Evolutionary conservation across 2,888 invertebrate genomes (phyloP).

Genomic region (Pollenia labialis): DNA sequence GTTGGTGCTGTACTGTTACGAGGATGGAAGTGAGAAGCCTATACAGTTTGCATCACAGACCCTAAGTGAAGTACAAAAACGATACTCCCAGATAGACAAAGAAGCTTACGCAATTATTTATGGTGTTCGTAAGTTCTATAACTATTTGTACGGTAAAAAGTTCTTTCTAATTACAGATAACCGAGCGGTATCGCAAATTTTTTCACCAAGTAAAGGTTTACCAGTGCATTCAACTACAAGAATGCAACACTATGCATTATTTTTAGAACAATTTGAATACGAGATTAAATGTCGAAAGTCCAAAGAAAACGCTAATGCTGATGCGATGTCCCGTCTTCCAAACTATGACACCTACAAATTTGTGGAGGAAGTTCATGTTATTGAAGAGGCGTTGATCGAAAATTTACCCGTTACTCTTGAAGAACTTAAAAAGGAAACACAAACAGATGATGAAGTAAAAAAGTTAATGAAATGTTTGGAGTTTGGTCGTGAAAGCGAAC

Average conservation of each 20-base stretch:
- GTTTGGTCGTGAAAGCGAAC: too few species aligned
- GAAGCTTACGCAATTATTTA: slow-evolving; percentile 80
- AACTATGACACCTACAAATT: slow-evolving; percentile 6
- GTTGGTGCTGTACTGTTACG: too few species aligned
- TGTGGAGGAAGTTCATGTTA: slow-evolving; percentile 40
- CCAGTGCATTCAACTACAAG: slow-evolving; percentile 38
- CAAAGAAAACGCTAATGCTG: slow-evolving; percentile 53
- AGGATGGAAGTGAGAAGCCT: slow-evolving; percentile 63
- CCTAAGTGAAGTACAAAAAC: slow-evolving; percentile 75
- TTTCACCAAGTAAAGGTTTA: slow-evolving; percentile 7
- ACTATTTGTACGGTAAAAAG: slow-evolving; percentile 80
- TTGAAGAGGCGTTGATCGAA: slow-evolving; percentile 30
- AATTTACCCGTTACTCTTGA: slow-evolving; percentile 44
- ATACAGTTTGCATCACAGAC: slow-evolving; percentile 81
- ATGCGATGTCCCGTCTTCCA: slow-evolving; percentile 54
- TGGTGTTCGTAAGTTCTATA: slow-evolving; percentile 80
- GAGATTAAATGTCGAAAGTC: slow-evolving; percentile 53
- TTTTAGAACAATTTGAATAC: slow-evolving; percentile 54
- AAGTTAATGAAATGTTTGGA: not conserved
- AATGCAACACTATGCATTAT: slow-evolving; percentile 48
- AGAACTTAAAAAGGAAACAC: slow-evolving; percentile 28
- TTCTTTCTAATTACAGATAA: too few species aligned
- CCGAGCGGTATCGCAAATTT: slow-evolving; percentile 45
- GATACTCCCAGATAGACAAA: slow-evolving; percentile 76
- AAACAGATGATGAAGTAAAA: slow-evolving; percentile 26